Evolutionary conservation across 2,797 vertebrate species (phyloP).

Genomic region (Notamacropus eugenii): DNA sequence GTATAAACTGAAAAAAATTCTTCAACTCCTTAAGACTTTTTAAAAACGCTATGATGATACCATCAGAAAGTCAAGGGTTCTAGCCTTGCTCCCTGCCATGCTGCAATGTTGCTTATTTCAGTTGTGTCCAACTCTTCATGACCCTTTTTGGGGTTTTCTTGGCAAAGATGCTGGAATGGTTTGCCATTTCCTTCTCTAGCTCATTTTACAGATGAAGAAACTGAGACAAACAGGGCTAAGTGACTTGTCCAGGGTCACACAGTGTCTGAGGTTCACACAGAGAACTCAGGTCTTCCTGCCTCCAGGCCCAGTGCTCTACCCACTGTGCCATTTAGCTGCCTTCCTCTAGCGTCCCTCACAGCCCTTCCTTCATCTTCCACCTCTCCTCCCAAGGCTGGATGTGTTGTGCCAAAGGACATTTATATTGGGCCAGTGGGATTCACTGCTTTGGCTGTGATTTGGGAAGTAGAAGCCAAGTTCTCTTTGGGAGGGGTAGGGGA

Average conservation of each 20-base stretch:
- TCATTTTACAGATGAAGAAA: neutral
- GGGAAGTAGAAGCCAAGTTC: neutral
- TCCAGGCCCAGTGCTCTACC: neutral
- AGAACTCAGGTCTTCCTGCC: neutral
- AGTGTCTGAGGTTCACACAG: neutral
- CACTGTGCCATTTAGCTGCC: neutral
- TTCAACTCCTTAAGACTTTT: conserved; percentile 5
- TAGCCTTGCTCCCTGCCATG: neutral
- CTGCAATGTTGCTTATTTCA: neutral
- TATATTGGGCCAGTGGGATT: neutral
- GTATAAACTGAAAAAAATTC: neutral
- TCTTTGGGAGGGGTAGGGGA: neutral
- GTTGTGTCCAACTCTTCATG: neutral
- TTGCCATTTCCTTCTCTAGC: neutral
- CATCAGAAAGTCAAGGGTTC: neutral
- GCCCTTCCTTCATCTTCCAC: neutral
- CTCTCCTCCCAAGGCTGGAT: neutral
- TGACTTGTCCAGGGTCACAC: neutral
- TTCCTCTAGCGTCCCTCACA: neutral
- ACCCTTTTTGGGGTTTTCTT: neutral
- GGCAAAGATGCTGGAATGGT: neutral
- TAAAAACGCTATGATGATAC: neutral
- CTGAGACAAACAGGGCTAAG: neutral
- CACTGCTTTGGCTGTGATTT: neutral
- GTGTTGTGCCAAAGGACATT: neutral